Conservation (phyloP, 2,113 vertebrate species). For the Plotosus lineatus region DNA sequence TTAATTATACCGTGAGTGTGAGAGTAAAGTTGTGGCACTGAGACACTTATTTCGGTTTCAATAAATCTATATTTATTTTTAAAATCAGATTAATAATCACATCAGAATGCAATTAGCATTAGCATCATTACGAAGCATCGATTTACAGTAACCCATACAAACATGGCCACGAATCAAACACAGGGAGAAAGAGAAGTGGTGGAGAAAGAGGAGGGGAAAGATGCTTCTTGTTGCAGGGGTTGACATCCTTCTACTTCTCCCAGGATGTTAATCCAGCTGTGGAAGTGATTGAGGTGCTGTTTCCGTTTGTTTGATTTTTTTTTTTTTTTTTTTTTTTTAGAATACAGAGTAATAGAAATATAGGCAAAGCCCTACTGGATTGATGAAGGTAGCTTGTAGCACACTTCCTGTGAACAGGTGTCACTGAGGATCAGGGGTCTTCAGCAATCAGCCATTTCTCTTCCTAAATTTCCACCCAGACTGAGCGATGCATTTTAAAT, state of each 20-base stretch:
- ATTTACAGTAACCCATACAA: slow-evolving; percentile 57
- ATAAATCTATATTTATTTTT: slow-evolving; percentile 62
- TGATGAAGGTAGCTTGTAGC: slow-evolving; percentile 45
- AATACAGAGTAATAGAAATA: background rate
- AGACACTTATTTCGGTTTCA: slow-evolving; percentile 47
- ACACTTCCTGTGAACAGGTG: slow-evolving; percentile 47
- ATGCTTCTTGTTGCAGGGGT: slow-evolving; percentile 29
- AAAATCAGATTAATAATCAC: slow-evolving; percentile 59
- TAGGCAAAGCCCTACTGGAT: background rate
- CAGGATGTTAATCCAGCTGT: background rate
- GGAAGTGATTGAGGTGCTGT: slow-evolving; percentile 27
- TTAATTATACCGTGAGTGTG: background rate
- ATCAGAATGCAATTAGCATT: slow-evolving; percentile 60
- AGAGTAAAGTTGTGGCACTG: slow-evolving; percentile 10
- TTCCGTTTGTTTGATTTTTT: too few relatives aligned
- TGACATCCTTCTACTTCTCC: slow-evolving; percentile 15
- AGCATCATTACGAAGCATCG: slow-evolving; percentile 58
- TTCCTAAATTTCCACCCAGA: slow-evolving; percentile 20
- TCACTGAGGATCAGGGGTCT: background rate
- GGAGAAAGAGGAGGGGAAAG: background rate
- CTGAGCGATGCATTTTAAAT: slow-evolving; percentile 36
- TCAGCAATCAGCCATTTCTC: slow-evolving; percentile 23
- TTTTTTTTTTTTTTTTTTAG: too few relatives aligned
- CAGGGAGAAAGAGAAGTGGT: slow-evolving; percentile 18
- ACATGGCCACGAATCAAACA: slow-evolving; percentile 53